Conservation (phyloP, 2,797 vertebrate species). For the Oreortyx pictus region DNA sequence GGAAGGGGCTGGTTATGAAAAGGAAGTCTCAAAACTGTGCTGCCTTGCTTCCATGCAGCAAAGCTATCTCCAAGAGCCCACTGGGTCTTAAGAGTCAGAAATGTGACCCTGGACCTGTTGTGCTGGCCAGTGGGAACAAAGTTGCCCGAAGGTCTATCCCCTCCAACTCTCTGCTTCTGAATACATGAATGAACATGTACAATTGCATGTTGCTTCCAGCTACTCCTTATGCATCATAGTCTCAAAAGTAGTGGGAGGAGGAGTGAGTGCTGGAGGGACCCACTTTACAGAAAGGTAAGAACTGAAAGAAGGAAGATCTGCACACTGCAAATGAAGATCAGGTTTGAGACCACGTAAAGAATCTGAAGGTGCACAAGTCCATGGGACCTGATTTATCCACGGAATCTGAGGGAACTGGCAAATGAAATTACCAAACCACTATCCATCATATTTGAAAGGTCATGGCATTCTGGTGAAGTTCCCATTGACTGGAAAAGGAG, state of each 20-base stretch:
- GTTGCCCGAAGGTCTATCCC: rapidly evolving
- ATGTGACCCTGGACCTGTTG: rapidly evolving
- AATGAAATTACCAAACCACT: no score
- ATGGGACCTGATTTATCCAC: no score
- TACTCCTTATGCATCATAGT: not conserved
- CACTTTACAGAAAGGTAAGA: no score
- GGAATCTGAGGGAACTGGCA: no score
- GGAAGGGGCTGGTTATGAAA: not conserved
- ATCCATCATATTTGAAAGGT: no score
- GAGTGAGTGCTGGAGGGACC: not conserved
- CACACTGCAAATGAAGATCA: no score
- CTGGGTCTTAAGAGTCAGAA: not conserved
- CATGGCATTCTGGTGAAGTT: no score
- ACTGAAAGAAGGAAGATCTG: no score
- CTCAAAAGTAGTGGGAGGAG: not conserved
- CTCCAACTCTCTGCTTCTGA: not conserved
- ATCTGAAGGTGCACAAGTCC: no score
- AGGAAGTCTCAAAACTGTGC: not conserved
- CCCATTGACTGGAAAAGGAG: no score
- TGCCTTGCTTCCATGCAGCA: not conserved
- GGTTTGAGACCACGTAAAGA: no score
- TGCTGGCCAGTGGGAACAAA: not conserved
- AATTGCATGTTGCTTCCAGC: rapidly evolving
- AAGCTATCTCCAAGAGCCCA: not conserved
- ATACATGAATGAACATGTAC: not conserved